phyloP scores from a whole-genome alignment of 2,113 vertebrate species.

The Lipophrys pholis region DNA sequence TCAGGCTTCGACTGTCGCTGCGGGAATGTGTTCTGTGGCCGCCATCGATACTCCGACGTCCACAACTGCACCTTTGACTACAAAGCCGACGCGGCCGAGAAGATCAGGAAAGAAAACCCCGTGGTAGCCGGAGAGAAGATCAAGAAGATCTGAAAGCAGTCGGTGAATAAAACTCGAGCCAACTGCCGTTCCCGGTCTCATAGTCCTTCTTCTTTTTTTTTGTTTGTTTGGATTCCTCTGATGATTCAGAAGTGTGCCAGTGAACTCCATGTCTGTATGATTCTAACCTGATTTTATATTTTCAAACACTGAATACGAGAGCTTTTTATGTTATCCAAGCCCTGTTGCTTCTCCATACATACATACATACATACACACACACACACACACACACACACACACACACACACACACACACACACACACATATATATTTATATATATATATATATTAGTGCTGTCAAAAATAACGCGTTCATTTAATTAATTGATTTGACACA shows the following conservation, averaged over 20 bases:
- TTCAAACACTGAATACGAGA: not conserved
- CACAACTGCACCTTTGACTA: slow-evolving; percentile 28
- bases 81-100: slow-evolving; percentile 13
- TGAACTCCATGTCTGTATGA: not conserved
- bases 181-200: not conserved
- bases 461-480: too few species aligned
- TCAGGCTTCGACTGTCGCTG: slow-evolving; percentile 24
- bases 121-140: slow-evolving; percentile 6
- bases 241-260: not conserved
- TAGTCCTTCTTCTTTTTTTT: not conserved
- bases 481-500: too few species aligned
- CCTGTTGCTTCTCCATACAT: too few species aligned
- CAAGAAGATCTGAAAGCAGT: not conserved
- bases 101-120: slow-evolving; percentile 14
- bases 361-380: too few species aligned
- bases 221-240: not conserved
- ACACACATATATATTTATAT: too few species aligned
- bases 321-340: not conserved
- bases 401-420: too few species aligned
- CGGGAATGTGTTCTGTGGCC: slow-evolving; percentile 3
- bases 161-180: not conserved
- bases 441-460: too few species aligned
- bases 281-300: not conserved
- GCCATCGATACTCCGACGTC: not conserved
- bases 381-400: too few species aligned